phyloP scores from a whole-genome alignment of 2,113 vertebrate genomes.

The Lepisosteus osseus region DNA sequence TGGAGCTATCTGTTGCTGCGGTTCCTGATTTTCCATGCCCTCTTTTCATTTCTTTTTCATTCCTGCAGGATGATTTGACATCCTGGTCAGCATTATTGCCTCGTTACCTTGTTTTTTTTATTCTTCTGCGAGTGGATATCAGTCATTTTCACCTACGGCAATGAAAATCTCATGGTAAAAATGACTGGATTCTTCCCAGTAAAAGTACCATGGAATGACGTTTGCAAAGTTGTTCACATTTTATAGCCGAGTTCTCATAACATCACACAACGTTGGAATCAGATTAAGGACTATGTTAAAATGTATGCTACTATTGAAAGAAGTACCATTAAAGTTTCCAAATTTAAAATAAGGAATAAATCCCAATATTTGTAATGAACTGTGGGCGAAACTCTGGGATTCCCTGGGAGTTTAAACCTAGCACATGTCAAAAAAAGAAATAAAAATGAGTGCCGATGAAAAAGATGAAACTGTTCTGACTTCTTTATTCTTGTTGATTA shows the following conservation, averaged over 20 bases:
- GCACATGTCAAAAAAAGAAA: conserved; percentile 35
- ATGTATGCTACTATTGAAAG: not conserved
- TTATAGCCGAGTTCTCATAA: conserved; percentile 40
- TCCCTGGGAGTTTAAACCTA: too few species aligned
- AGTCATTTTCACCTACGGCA: conserved; percentile 41
- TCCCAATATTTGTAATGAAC: too few species aligned
- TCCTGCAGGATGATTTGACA: conserved; percentile 16
- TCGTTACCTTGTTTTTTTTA: conserved; percentile 13
- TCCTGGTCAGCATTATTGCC: conserved; percentile 23
- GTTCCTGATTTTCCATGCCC: conserved; percentile 29
- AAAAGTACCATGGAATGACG: not conserved
- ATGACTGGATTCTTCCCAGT: not conserved
- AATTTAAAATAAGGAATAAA: not conserved
- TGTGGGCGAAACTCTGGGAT: too few species aligned
- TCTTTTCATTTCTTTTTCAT: conserved; percentile 19
- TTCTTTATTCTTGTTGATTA: conserved; percentile 60
- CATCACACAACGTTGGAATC: not conserved
- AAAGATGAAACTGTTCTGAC: conserved; percentile 62
- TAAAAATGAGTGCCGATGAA: conserved; percentile 67
- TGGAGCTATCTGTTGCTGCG: conserved; percentile 29
- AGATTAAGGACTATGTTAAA: not conserved
- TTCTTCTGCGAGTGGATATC: not conserved
- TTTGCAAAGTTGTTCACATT: conserved; percentile 1
- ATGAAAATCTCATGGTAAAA: not conserved
- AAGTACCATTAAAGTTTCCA: not conserved